A percentile compares a stretch with the other conserved stretches of the same genome.
Conservation (phyloP, 1,140 invertebrate species). For the Cydia amplana region DNA sequence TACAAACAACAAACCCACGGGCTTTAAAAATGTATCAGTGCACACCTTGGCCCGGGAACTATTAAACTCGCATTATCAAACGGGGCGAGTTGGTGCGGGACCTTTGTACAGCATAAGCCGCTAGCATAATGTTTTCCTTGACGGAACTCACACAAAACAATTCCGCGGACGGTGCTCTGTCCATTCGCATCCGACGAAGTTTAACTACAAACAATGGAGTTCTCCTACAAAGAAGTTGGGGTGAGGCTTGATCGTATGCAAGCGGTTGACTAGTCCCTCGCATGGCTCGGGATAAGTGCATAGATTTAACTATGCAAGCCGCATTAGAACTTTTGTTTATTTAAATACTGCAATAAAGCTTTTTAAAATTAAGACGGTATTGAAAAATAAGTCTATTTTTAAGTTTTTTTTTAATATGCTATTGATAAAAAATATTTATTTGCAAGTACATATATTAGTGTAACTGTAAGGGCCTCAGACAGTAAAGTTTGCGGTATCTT, state of each 20-base stretch:
- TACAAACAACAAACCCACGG: neutral
- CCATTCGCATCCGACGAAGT: conserved; percentile 58
- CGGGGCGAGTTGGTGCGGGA: conserved; percentile 41
- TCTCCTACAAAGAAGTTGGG: conserved; percentile 70
- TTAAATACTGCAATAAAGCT: neutral
- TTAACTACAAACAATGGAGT: conserved; percentile 71
- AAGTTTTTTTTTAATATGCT: too few relatives aligned
- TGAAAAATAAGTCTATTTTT: neutral
- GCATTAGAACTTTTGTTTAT: neutral
- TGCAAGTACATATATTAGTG: too few relatives aligned
- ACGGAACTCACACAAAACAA: conserved; percentile 61
- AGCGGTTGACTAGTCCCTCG: neutral
- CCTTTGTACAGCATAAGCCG: conserved; percentile 65
- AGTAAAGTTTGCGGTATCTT: too few relatives aligned
- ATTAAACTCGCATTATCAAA: conserved; percentile 71
- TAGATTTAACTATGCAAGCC: neutral
- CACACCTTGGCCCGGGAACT: conserved; percentile 39
- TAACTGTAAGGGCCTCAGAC: too few relatives aligned
- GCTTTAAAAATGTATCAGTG: conserved; percentile 27
- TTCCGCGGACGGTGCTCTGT: conserved; percentile 51
- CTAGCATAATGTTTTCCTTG: conserved; percentile 73
- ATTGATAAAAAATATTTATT: too few relatives aligned
- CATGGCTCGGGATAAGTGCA: neutral
- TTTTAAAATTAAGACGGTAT: neutral
- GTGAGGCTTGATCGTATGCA: conserved; percentile 41